Evolutionary conservation across 2,888 invertebrate genomes (phyloP).

Genomic region (Trichacis sp.): DNA sequence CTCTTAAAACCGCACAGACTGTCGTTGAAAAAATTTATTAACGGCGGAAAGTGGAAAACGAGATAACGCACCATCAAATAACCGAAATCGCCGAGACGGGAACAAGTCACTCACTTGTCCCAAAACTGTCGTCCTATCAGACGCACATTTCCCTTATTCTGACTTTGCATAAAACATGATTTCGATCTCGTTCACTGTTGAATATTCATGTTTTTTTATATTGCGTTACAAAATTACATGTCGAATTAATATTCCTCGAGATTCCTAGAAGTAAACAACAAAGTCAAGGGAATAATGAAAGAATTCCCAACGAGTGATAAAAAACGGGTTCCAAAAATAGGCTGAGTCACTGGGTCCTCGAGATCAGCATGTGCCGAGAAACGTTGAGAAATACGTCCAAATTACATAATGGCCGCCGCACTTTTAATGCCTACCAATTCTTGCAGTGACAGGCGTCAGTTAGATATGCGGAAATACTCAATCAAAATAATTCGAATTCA

Average conservation of each 20-base stretch:
- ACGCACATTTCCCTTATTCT: too few species aligned
- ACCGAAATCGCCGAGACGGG: too few species aligned
- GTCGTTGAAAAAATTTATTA: too few species aligned
- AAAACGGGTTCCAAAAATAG: too few species aligned
- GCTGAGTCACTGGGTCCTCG: not conserved
- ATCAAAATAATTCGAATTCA: constrained; percentile 60
- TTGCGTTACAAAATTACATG: not conserved
- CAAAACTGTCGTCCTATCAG: too few species aligned
- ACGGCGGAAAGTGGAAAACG: not conserved
- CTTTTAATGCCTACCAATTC: constrained; percentile 36
- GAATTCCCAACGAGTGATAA: too few species aligned
- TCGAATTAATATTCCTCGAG: not conserved
- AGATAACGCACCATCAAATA: not conserved
- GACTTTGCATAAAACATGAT: not conserved
- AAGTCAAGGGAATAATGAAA: too few species aligned
- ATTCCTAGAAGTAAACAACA: not conserved
- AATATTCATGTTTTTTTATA: not conserved
- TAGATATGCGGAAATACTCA: constrained; percentile 51
- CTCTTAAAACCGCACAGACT: not conserved
- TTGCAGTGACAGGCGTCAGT: constrained; percentile 44
- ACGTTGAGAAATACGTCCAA: constrained; percentile 26
- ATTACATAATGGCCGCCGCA: constrained; percentile 38
- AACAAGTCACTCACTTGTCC: too few species aligned
- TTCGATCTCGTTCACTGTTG: not conserved
- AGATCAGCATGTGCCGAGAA: constrained; percentile 1